phyloP scores from a whole-genome alignment of 2,113 vertebrate genomes.

The Aldabrachelys gigantea region DNA sequence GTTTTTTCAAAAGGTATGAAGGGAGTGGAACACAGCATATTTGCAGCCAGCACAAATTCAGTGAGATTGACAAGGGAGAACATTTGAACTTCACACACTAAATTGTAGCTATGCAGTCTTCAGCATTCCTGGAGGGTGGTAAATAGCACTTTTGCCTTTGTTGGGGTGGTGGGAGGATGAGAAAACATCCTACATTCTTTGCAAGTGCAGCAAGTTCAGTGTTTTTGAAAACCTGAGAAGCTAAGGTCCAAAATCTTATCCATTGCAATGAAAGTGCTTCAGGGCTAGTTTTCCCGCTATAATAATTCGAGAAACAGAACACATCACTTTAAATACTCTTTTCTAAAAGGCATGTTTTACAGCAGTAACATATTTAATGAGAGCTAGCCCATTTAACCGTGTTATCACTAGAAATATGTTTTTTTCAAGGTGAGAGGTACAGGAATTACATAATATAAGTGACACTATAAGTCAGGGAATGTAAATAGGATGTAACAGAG shows the following conservation, averaged over 20 bases:
- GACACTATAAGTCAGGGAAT: not conserved
- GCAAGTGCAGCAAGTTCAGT: accelerated
- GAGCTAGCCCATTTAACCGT: not conserved
- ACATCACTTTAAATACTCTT: not conserved
- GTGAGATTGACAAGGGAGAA: not conserved
- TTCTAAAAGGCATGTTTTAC: not conserved
- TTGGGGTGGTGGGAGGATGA: not conserved
- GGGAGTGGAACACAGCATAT: not conserved
- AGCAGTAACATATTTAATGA: not conserved
- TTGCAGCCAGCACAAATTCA: not conserved
- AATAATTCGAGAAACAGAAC: not conserved
- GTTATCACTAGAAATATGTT: not conserved
- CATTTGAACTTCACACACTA: not conserved
- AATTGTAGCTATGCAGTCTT: not conserved
- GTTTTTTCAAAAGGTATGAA: not conserved
- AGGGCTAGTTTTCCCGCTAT: not conserved
- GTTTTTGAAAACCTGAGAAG: not conserved
- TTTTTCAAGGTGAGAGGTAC: not conserved
- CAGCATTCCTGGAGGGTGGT: not conserved
- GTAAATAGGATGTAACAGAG: not conserved
- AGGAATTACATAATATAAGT: not conserved
- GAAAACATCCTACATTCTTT: not conserved
- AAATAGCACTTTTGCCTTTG: not conserved
- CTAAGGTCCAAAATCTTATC: not conserved
- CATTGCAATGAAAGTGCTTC: not conserved